Percentiles rank a stretch among this genome's conserved stretches.
Evolutionary conservation across 2,888 invertebrate species (phyloP).

Genomic region (Trissoscelio sp.): DNA sequence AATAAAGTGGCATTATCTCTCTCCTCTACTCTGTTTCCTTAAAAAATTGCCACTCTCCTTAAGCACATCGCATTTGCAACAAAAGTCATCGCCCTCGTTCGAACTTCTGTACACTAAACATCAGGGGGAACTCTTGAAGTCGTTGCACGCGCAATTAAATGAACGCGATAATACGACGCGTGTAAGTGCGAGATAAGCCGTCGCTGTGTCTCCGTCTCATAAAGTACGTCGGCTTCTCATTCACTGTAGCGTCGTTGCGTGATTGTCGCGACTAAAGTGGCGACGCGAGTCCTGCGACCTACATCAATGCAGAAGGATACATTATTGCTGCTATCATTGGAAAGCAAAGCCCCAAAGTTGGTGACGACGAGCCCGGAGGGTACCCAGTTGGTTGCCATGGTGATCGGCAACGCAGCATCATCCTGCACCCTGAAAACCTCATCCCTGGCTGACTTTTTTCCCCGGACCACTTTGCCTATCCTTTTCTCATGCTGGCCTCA

Average conservation of each 20-base stretch:
- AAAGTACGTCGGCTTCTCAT: constrained; percentile 26
- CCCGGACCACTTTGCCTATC: constrained; percentile 40
- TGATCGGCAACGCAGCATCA: constrained; percentile 71
- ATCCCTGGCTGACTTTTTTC: constrained; percentile 17
- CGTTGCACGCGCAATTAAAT: constrained; percentile 50
- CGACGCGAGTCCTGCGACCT: constrained; percentile 77
- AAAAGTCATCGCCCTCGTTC: constrained; percentile 36
- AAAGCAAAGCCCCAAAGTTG: constrained; percentile 80
- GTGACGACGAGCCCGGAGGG: constrained; percentile 79
- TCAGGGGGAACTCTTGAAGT: constrained; percentile 12
- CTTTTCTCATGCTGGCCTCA: constrained; percentile 9
- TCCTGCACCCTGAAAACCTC: constrained; percentile 58
- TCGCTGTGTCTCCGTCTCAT: constrained; percentile 16
- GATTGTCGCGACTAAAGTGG: constrained; percentile 49
- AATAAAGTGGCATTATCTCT: no score
- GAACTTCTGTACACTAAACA: constrained; percentile 7
- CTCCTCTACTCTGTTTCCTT: no score
- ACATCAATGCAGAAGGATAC: constrained; percentile 80
- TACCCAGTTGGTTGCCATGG: constrained; percentile 82
- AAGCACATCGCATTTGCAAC: neutral
- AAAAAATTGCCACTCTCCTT: neutral
- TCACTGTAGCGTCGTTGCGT: constrained; percentile 16
- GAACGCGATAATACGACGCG: constrained; percentile 37
- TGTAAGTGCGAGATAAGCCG: constrained; percentile 44
- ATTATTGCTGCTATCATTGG: constrained; percentile 82